These are phyloP conservation scores for Florisuga fusca DNA, from an alignment of 2,797 vertebrate genomes.

Conservation along the genomic window DNA sequence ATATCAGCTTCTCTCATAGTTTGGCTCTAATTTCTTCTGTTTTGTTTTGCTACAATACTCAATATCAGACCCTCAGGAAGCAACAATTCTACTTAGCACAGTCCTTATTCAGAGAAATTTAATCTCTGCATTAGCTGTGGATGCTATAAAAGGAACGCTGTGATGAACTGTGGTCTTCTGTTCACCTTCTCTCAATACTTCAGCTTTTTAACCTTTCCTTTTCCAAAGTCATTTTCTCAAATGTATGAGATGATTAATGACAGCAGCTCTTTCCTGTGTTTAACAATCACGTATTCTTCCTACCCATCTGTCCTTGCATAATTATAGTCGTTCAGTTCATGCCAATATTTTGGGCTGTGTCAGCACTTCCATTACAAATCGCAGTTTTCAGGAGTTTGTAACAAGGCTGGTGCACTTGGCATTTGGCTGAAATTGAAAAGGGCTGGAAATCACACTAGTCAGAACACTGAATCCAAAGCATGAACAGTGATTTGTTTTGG, in stretches of 20 bases:
- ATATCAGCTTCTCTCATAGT: slow-evolving; percentile 25
- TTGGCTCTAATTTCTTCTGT: slow-evolving; percentile 69
- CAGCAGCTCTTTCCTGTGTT: neutral
- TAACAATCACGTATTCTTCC: neutral
- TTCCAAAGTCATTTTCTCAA: slow-evolving; percentile 58
- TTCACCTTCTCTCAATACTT: slow-evolving; percentile 39
- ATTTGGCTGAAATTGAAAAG: neutral
- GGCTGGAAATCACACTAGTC: slow-evolving; percentile 39
- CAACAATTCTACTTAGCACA: slow-evolving; percentile 63
- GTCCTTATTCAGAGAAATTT: slow-evolving; percentile 72
- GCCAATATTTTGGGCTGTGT: slow-evolving; percentile 44
- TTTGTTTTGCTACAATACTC: slow-evolving; percentile 64
- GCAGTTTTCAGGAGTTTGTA: slow-evolving; percentile 28
- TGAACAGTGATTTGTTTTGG: slow-evolving; percentile 44
- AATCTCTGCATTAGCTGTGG: slow-evolving; percentile 53
- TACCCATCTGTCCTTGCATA: slow-evolving; percentile 46
- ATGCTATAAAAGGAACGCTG: slow-evolving; percentile 40
- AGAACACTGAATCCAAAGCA: slow-evolving; percentile 24
- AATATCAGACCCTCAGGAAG: slow-evolving; percentile 35
- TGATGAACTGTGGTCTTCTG: slow-evolving; percentile 13
- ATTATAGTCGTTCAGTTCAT: slow-evolving; percentile 14
- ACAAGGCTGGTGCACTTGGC: slow-evolving; percentile 24
- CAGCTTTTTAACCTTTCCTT: slow-evolving; percentile 50
- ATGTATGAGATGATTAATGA: slow-evolving; percentile 4
- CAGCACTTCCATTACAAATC: slow-evolving; percentile 57